phyloP scores from a whole-genome alignment of 2,797 vertebrate species.

The Rhinella marina region DNA sequence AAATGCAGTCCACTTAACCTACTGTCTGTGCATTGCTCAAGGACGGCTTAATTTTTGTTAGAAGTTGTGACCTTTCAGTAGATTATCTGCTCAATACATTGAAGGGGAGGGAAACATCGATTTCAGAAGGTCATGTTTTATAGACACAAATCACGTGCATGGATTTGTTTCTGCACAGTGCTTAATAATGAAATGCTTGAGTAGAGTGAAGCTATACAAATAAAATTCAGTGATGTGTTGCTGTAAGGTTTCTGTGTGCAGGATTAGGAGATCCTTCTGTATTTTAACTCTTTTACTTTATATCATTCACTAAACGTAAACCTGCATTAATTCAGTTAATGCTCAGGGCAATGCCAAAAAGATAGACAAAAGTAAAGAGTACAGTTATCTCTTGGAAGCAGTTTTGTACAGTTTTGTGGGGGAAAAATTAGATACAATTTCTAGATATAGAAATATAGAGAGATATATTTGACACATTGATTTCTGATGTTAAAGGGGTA shows the following conservation, averaged over 20 bases:
- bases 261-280: conserved; percentile 2
- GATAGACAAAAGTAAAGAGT: background rate
- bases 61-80: conserved; percentile 58
- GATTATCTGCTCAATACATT: conserved; percentile 60
- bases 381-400: background rate
- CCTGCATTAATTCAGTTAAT: background rate
- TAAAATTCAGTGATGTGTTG: background rate
- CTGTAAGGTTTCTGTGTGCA: background rate
- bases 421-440: no score
- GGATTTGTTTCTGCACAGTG: conserved; percentile 39
- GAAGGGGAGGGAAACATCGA: conserved; percentile 58
- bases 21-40: conserved; percentile 40
- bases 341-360: background rate
- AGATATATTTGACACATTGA: no score
- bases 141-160: conserved; percentile 41
- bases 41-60: conserved; percentile 48
- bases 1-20: conserved; percentile 46
- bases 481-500: no score
- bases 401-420: background rate
- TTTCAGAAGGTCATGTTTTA: conserved; percentile 56
- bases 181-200: conserved; percentile 52
- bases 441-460: no score
- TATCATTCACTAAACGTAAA: background rate
- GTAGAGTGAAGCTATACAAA: conserved; percentile 8
- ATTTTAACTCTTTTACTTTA: conserved; percentile 19